These are phyloP conservation scores for Dinoponera quadriceps DNA, from an alignment of 1,140 invertebrate genomes.

Conservation along the genomic window DNA sequence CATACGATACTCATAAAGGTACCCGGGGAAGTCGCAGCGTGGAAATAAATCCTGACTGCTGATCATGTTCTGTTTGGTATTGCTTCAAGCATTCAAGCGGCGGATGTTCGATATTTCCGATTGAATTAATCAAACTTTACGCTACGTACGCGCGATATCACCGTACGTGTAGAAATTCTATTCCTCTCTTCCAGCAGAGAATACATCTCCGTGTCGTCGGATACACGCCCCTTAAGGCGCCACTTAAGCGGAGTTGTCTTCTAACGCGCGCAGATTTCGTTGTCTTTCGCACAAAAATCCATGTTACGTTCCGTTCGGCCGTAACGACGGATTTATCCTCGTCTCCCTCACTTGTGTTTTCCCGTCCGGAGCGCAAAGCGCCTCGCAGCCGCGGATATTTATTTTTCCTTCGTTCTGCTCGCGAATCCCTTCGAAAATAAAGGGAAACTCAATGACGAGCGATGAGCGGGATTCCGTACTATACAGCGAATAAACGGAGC, in stretches of 20 bases:
- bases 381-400: constrained; percentile 41
- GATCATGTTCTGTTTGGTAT: not conserved
- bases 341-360: constrained; percentile 33
- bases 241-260: constrained; percentile 15
- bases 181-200: not conserved
- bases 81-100: not conserved
- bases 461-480: constrained; percentile 39
- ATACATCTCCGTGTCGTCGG: not conserved
- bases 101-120: not conserved
- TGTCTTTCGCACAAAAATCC: not conserved
- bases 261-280: constrained; percentile 13
- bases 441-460: constrained; percentile 28
- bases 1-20: constrained; percentile 28
- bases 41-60: constrained; percentile 8
- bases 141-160: no score
- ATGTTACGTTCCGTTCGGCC: not conserved
- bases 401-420: constrained; percentile 26
- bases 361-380: constrained; percentile 11
- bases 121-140: not conserved
- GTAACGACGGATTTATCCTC: constrained; percentile 33
- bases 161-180: not conserved
- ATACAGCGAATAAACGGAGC: constrained; percentile 33
- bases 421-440: constrained; percentile 32
- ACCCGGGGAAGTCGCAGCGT: not conserved
- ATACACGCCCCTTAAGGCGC: not conserved